Percentiles rank a stretch among this genome's conserved stretches.
phyloP scores from a whole-genome alignment of 2,797 vertebrate species.

The Steatocranus sp. region DNA sequence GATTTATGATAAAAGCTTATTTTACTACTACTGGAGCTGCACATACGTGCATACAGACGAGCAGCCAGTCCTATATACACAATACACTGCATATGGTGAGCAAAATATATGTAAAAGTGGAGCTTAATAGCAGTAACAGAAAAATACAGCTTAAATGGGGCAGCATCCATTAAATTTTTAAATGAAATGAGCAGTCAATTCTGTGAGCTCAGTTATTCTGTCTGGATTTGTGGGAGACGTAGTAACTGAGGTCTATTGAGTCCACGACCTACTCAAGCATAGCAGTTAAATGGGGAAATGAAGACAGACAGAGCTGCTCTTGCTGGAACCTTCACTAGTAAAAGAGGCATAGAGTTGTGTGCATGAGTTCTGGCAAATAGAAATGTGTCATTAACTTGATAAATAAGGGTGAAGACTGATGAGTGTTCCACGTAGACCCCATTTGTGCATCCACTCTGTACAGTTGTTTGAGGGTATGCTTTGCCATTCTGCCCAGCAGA shows the following conservation, averaged over 20 bases:
- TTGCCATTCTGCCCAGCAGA: not conserved
- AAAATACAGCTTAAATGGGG: conserved; percentile 29
- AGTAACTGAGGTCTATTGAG: conserved; percentile 15
- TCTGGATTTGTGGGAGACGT: conserved; percentile 18
- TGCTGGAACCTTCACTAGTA: not conserved
- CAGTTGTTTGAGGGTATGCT: not conserved
- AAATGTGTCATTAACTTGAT: not conserved
- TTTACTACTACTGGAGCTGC: conserved; percentile 41
- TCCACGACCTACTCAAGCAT: conserved; percentile 21
- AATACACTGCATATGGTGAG: not conserved
- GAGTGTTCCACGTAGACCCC: not conserved
- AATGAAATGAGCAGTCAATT: conserved; percentile 41
- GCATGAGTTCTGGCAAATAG: not conserved
- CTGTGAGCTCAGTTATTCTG: conserved; percentile 31
- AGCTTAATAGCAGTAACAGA: conserved; percentile 14
- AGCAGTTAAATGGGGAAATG: not conserved
- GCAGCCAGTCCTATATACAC: not conserved
- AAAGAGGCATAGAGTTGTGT: not conserved
- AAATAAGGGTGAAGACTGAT: not conserved
- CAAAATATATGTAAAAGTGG: conserved; percentile 5
- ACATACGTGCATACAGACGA: conserved; percentile 6
- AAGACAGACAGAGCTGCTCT: conserved; percentile 10
- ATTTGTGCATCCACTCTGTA: not conserved
- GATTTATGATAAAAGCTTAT: conserved; percentile 65
- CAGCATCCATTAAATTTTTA: conserved; percentile 24